phyloP scores from a whole-genome alignment of 2,797 vertebrate species.

The Microtus agrestis region DNA sequence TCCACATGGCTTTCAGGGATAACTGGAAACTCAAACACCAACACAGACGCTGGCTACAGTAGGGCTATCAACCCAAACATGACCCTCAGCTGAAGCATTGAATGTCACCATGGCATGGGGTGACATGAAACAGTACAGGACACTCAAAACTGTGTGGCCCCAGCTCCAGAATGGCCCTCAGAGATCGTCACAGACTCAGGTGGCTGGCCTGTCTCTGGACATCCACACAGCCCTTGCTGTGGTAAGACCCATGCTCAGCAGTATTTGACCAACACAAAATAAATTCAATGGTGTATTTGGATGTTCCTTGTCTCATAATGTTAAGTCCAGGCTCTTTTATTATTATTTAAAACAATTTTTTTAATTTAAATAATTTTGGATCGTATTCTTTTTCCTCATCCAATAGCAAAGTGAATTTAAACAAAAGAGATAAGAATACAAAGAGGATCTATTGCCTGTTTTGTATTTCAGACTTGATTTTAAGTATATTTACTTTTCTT shows the following conservation, averaged over 20 bases:
- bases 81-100: background rate
- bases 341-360: background rate
- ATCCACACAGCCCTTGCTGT: background rate
- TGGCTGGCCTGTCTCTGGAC: background rate
- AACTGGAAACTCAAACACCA: background rate
- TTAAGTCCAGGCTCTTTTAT: background rate
- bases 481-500: background rate
- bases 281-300: background rate
- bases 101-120: background rate
- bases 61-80: background rate
- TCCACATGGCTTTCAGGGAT: background rate
- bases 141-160: background rate
- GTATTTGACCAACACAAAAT: background rate
- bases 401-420: background rate
- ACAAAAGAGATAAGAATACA: background rate
- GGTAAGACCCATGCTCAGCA: background rate
- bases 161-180: background rate
- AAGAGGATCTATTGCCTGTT: background rate
- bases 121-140: background rate
- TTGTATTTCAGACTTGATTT: conserved; percentile 9
- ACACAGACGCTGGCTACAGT: background rate
- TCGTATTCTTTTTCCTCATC: background rate
- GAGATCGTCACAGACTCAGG: background rate
- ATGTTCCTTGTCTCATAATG: background rate
- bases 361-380: background rate